These are phyloP conservation scores for Neodiprion fabricii DNA, from an alignment of 1,140 invertebrate species.

Conservation along the genomic window DNA sequence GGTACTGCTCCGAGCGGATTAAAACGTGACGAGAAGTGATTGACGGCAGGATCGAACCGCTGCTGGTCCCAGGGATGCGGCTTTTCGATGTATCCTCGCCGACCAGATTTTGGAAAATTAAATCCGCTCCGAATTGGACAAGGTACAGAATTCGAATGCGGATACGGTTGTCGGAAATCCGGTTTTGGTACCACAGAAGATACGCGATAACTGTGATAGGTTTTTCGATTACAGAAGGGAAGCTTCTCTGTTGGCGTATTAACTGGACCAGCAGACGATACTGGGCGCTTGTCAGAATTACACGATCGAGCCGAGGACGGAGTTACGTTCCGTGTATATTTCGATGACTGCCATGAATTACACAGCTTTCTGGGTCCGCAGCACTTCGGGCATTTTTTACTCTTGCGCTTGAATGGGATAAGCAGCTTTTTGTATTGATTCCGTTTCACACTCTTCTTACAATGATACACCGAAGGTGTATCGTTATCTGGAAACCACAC, in stretches of 20 bases:
- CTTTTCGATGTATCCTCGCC: not conserved
- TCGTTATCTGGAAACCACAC: not conserved
- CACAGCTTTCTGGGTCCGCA: not conserved
- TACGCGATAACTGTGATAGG: not conserved
- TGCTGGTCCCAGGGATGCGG: not conserved
- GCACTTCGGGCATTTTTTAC: not conserved
- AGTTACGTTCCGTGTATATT: not conserved
- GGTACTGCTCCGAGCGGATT: not conserved
- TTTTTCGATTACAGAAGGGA: not conserved
- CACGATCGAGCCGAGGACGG: not conserved
- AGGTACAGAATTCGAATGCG: not conserved
- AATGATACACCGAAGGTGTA: not conserved
- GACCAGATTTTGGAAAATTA: not conserved
- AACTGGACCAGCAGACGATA: not conserved
- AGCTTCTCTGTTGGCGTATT: not conserved
- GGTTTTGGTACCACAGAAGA: not conserved
- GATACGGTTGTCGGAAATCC: not conserved
- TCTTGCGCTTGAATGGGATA: not conserved
- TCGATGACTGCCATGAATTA: not conserved
- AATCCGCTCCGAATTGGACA: not conserved
- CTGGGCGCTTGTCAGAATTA: not conserved
- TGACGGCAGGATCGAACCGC: not conserved
- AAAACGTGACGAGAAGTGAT: not conserved
- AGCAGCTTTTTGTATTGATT: not conserved
- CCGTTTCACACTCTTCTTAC: not conserved